A percentile compares a stretch with the other conserved stretches of the same genome.
Evolutionary conservation across 2,797 vertebrate genomes (phyloP).

Genomic region (Corythornis leucogaster): DNA sequence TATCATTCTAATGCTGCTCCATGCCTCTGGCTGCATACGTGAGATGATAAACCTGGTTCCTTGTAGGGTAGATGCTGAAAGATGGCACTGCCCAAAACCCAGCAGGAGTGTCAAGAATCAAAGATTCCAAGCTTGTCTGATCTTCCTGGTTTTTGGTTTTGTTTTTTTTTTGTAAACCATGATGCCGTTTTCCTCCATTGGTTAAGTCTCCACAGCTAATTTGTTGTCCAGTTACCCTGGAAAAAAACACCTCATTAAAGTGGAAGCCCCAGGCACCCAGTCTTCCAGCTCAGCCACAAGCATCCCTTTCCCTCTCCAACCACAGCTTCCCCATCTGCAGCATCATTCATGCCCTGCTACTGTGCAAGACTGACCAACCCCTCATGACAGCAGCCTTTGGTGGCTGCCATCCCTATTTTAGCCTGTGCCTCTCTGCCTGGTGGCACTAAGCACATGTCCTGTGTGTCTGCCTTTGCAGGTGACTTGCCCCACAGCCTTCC

Average conservation of each 20-base stretch:
- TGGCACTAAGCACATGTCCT: accelerated
- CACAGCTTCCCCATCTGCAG: not conserved
- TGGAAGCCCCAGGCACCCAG: not conserved
- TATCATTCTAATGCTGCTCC: not conserved
- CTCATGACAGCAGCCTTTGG: not conserved
- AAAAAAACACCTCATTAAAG: not conserved
- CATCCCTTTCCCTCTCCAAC: not conserved
- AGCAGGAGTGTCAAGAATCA: not conserved
- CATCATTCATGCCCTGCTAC: accelerated
- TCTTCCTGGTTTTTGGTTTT: not conserved
- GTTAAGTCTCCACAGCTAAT: not conserved
- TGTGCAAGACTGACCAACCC: accelerated
- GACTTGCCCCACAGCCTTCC: slow-evolving; percentile 75
- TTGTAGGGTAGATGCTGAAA: not conserved
- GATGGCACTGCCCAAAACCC: not conserved
- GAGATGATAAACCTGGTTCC: not conserved
- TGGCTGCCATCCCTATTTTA: not conserved
- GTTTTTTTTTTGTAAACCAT: not conserved
- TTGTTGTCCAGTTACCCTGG: not conserved
- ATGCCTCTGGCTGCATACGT: accelerated
- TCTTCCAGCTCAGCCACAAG: not conserved
- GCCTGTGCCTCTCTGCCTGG: accelerated
- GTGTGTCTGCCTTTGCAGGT: slow-evolving; percentile 39
- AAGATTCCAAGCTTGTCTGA: not conserved
- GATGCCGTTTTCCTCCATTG: not conserved